Percentiles rank a stretch among this genome's conserved stretches.
Evolutionary conservation across 2,113 vertebrate species (phyloP).

Genomic region (Nanorana parkeri): DNA sequence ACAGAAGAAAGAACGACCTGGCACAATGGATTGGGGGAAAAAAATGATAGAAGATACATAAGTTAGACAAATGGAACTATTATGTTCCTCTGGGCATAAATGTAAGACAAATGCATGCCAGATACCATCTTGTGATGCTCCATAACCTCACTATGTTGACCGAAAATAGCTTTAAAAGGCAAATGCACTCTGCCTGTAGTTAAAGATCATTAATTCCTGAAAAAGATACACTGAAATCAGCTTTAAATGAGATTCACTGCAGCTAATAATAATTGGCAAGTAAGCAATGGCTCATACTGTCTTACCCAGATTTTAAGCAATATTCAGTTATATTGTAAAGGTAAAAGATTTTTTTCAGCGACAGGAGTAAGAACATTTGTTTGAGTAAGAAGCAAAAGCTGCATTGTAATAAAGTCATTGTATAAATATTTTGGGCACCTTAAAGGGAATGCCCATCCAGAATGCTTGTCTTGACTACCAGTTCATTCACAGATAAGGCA

Average conservation of each 20-base stretch:
- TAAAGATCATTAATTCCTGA: constrained; percentile 56
- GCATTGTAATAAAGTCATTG: too few relatives aligned
- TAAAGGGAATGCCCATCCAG: too few relatives aligned
- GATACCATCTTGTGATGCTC: constrained; percentile 54
- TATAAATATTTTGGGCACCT: too few relatives aligned
- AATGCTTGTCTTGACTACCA: too few relatives aligned
- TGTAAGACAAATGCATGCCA: constrained; percentile 55
- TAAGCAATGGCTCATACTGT: background rate
- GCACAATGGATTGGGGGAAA: constrained; percentile 40
- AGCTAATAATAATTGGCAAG: constrained; percentile 29
- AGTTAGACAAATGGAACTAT: constrained; percentile 55
- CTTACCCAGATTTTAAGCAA: background rate
- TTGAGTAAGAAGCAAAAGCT: too few relatives aligned
- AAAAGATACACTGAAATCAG: constrained; percentile 47
- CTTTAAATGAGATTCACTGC: constrained; percentile 47
- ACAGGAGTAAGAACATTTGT: background rate
- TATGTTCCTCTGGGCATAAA: constrained; percentile 51
- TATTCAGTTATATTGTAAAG: background rate
- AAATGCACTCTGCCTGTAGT: constrained; percentile 48
- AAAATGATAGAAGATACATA: constrained; percentile 58
- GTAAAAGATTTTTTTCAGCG: background rate
- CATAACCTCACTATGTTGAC: constrained; percentile 49
- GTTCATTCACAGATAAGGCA: too few relatives aligned
- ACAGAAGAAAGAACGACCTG: constrained; percentile 42
- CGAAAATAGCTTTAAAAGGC: constrained; percentile 52